Evolutionary conservation across 2,113 vertebrate genomes (phyloP), one percentile per base, ranked within the genome.

Genomic region (Girardinichthys multiradiatus): DNA sequence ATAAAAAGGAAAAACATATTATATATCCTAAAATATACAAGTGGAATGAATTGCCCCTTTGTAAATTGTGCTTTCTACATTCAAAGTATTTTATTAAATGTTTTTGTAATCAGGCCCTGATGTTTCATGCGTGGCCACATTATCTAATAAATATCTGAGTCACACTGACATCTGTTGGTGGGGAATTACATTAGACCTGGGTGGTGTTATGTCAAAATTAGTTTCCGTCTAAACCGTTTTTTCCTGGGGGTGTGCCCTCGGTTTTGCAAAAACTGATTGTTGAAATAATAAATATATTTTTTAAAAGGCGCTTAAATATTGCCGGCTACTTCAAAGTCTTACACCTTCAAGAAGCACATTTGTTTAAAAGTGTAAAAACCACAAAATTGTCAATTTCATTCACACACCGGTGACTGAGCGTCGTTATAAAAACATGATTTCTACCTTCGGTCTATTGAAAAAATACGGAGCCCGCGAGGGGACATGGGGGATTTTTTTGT

Each of bases 81-180:
- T 54, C 21, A 24, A n/a, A 24, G 9, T 54, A 1, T 21, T 9
- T 3, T 54, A 54, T 54, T 24, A 54, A 54, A 8, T 54, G 24
- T 19, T 54, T 54, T 54, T 54, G 3, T 10, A 21, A n/a, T n/a
- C 30, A n/a, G 24, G 31, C 17, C 31, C 13, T 21, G 30, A 30
- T 48, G 28, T 64, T 66, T 54, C 11, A 17, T 54, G 48, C 48
- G 17, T 54, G 48, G 48, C 21, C 48, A n/a, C 24, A 2, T 3
- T 15, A 26, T 51, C 21, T 60, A 57, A 27, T 24, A n/a, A 51
- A 64, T 48, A 30, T 77, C 67, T 76, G 72, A 77, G 58, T 69
- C 33, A 59, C 4, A 70, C 73, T 89, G 86, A 84, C 85, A 77
- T 84, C 84, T 87, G 68, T 87, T 72, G 85, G 84, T 72, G 65